phyloP scores from a whole-genome alignment of 2,797 vertebrate genomes.

The Morelia viridis region DNA sequence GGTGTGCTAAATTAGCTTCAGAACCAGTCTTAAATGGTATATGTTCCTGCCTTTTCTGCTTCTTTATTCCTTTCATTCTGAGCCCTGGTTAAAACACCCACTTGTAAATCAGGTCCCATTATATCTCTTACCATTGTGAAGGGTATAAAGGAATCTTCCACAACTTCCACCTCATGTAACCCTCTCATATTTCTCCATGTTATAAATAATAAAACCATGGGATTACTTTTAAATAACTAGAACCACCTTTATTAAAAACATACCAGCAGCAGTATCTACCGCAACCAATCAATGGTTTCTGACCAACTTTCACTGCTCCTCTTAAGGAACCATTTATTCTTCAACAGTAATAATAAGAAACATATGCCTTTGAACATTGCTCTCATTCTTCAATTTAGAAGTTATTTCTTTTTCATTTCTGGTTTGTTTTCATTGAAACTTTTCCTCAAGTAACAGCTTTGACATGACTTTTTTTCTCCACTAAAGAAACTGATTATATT shows the following conservation, averaged over 20 bases:
- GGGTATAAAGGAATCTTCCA: neutral
- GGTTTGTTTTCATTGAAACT: neutral
- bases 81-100: neutral
- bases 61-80: neutral
- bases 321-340: neutral
- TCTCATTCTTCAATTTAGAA: neutral
- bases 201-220: neutral
- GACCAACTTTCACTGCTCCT: neutral
- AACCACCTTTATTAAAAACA: neutral
- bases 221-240: neutral
- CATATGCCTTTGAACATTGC: neutral
- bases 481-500: neutral
- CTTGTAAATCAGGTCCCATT: neutral
- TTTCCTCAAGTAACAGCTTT: neutral
- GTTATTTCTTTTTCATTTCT: neutral
- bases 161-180: neutral
- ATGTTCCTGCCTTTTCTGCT: neutral
- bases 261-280: neutral
- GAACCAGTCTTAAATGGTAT: neutral
- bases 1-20: neutral
- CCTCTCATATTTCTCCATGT: neutral
- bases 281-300: neutral
- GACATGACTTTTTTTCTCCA: neutral
- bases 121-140: neutral
- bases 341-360: neutral